Base-by-base conservation (phyloP, 64 coral and sea anemone genomes). In the Montipora foliosa region DNA sequence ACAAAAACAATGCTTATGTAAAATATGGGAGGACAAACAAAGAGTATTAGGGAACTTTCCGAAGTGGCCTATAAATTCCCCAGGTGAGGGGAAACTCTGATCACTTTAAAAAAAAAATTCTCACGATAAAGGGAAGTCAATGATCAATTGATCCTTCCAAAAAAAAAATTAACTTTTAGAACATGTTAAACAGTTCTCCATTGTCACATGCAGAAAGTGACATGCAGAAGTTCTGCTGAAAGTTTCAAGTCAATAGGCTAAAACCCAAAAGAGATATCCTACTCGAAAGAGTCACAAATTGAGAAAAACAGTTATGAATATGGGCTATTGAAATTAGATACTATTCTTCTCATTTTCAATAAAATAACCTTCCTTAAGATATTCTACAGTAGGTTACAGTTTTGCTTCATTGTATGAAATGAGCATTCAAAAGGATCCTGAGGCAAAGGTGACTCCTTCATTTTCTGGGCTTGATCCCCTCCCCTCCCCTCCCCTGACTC, bases 271-370 rank as follows among this genome's bases (percentile, higher is more conserved):
- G 6, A 57, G 53, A 57, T 57, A 57, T 76, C 74, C 20, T 76
- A 14, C 44, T 22, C 8, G 44, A 22, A 76, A 76, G 20, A 25
- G 44, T 76, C 74, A 46, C 74, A 76, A 76, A 2, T 66, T 69
- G 16, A 87, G 83, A 87, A 87, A 70, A 87, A 73, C 44, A 45
- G 62, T n/a, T 61, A 22, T 71, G n/a, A 87, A 87, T 1, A 15
- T 73, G n/a, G 37, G 59, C n/a, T 64, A 57, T 8, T 57, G 37
- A 22, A 9, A 57, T 44, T 67, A 87, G 11, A 29, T 64, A 57
- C 20, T 44, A n/a, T 50, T 25, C 44, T 44, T 10, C 51, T 57
- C 53, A 49, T 87, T 64, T 69, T 15, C 14, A 29, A 21, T 44
- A 17, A 20, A 29, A 21, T n/a, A 87, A 16, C 51, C 13, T 59